Conservation (phyloP, 2,113 vertebrate genomes). For the Gadus macrocephalus region DNA sequence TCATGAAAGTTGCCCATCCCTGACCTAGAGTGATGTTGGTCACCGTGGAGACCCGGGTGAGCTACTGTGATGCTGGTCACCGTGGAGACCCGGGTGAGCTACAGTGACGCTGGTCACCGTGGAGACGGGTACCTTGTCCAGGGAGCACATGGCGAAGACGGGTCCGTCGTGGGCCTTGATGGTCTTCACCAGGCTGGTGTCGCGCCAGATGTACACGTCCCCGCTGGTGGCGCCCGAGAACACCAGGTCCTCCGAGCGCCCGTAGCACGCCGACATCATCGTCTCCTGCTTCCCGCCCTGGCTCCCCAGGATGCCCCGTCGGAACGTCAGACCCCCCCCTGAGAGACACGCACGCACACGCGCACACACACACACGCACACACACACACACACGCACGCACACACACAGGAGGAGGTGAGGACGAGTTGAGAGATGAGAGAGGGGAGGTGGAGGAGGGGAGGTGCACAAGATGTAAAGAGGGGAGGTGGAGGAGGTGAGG, state of each 20-base stretch:
- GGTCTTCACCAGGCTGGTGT: constrained; percentile 85
- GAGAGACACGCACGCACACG: not conserved
- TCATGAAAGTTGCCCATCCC: too few relatives aligned
- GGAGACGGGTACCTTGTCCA: constrained; percentile 84
- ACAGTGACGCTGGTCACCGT: not conserved
- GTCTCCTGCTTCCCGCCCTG: constrained; percentile 83
- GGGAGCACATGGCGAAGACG: constrained; percentile 92
- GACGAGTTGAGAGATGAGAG: not conserved
- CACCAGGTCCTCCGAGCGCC: constrained; percentile 85
- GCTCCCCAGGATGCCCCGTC: constrained; percentile 85
- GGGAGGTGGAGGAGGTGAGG: not conserved
- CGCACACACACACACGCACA: too few relatives aligned
- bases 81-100: constrained; percentile 46
- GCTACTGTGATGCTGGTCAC: not conserved
- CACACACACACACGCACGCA: too few relatives aligned
- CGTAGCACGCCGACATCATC: constrained; percentile 94
- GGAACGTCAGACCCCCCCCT: constrained; percentile 94
- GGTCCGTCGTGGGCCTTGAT: constrained; percentile 96
- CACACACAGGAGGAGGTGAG: not conserved
- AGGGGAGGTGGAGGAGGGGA: not conserved
- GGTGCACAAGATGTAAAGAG: not conserved
- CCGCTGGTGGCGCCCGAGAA: constrained; percentile 93
- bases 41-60: constrained; percentile 46
- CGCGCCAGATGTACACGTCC: constrained; percentile 96
- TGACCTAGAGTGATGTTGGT: not conserved